A percentile compares a stretch with the other conserved stretches of the same genome.
These are phyloP conservation scores for Chamaea fasciata DNA, from an alignment of 2,113 vertebrate species.

Conservation along the genomic window DNA sequence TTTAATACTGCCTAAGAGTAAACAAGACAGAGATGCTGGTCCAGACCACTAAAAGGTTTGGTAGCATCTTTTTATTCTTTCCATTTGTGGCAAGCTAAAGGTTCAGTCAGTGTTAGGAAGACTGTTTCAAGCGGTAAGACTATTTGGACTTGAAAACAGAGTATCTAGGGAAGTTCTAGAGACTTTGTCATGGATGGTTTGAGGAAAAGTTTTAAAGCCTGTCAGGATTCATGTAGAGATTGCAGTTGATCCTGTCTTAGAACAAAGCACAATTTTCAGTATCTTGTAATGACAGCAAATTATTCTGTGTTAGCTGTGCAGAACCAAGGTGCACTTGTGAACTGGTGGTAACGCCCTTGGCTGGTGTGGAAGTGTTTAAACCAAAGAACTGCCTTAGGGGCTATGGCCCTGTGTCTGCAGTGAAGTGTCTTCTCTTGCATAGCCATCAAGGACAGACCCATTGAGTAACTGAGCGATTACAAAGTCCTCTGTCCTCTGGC, in stretches of 20 bases:
- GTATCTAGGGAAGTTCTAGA: background rate
- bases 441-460: fast-evolving
- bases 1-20: background rate
- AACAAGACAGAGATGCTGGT: background rate
- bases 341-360: background rate
- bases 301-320: background rate
- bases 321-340: background rate
- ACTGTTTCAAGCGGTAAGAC: background rate
- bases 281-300: background rate
- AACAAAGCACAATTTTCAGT: background rate
- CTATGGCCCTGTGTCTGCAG: background rate
- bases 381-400: background rate
- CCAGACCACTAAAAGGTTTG: background rate
- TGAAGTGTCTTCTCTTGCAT: background rate
- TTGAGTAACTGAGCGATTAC: background rate
- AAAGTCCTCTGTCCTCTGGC: background rate
- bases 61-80: background rate
- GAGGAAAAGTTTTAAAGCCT: background rate
- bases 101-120: background rate
- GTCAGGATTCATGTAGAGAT: background rate
- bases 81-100: background rate
- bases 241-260: background rate
- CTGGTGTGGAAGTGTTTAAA: background rate
- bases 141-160: background rate
- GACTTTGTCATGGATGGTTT: background rate